Evolutionary conservation across 2,797 vertebrate genomes (phyloP), one percentile per base, ranked within the genome.

Genomic region (Coendou prehensilis): DNA sequence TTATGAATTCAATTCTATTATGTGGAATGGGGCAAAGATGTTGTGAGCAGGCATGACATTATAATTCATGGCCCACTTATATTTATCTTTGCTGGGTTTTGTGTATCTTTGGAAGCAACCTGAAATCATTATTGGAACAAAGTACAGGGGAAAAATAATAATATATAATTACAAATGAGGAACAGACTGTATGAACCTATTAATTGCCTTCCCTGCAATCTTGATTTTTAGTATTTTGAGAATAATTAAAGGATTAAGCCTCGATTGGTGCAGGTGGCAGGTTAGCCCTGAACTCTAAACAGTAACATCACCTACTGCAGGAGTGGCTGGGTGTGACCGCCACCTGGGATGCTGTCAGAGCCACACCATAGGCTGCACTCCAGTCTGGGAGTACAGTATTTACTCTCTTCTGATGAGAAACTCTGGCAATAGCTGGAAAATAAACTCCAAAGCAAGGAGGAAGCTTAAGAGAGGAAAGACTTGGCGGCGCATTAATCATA

Each of bases 341-440:
- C 37, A n/a, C 92, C 93, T 76, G 85, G 45, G 57, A 88, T 18
- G 6, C 73, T 67, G 45, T 82, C 71, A 56, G 54, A 92, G 89
- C 83, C 63, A 82, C 95, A 78, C 71, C 57, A 30, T 87, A 54
- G 54, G 76, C 89, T 82, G 33, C 10, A 89, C 82, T 94, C 73
- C 92, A 59, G 50, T 73, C 92, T 82, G 71, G 37, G 71, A 9
- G 95, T 47, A 47, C 23, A 95, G 78, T 93, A 94, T 87, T 97
- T 97, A 87, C 88, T 94, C 30, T 94, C 37, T 95, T 95, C 23
- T 47, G 93, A 90, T 67, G 84, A 97, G 97, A 97, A 94, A 94
- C 84, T 82, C 76, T 88, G 91, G 52, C 94, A 97, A 96, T 14
- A 54, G 89, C 94, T 97, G 92, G 97, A 98, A 98, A 97, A 91